Base-by-base conservation (phyloP, 2,888 invertebrate species). In the Acrobasis consociella region DNA sequence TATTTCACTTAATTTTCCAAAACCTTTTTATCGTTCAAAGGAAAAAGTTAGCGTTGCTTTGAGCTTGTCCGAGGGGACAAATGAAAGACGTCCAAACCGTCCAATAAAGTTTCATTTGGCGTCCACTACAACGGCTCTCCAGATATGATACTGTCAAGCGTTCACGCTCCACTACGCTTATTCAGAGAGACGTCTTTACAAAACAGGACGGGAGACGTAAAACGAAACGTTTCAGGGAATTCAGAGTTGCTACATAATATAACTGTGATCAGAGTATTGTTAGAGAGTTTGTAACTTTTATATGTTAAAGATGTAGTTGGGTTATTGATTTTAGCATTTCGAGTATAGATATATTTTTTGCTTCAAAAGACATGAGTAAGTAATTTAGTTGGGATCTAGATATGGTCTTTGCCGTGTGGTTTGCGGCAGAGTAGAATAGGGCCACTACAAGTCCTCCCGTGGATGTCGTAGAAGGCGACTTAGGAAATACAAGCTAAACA, bases 101-200 rank as follows among this genome's bases (percentile, higher is more conserved):
- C 86, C 87, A 90, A 91, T 91, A 91, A 88, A 90, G 84, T 90
- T 88, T 84, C 82, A 90, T 90, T 89, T 86, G 79, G 74, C 81
- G 86, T 85, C 86, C 73, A 74, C 67, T 69, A 72, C 74, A 76
- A 73, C 75, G 69, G 76, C 67, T 69, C 76, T 72, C 71, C 72
- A 79, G 83, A 85, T 84, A 85, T 85, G 87, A 89, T 88, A 88
- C 86, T 86, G 89, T 87, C 88, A 83, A 81, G 81, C 69, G 69
- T 78, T 81, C 72, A 79, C 88, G 87, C 79, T 86, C 76, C 86
- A 82, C 75, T 82, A 81, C 76, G 75, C 85, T 86, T 86, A 88
- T 87, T 88, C 88, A 87, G 69, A 66, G 74, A 72, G 86, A 86
- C 86, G 73, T 85, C 83, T 86, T 82, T 73, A 73, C 75, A 72